Percentiles rank a stretch among this genome's conserved stretches.
These are phyloP conservation scores for Cheilinus undulatus DNA, from an alignment of 2,113 vertebrate species.

Conservation along the genomic window DNA sequence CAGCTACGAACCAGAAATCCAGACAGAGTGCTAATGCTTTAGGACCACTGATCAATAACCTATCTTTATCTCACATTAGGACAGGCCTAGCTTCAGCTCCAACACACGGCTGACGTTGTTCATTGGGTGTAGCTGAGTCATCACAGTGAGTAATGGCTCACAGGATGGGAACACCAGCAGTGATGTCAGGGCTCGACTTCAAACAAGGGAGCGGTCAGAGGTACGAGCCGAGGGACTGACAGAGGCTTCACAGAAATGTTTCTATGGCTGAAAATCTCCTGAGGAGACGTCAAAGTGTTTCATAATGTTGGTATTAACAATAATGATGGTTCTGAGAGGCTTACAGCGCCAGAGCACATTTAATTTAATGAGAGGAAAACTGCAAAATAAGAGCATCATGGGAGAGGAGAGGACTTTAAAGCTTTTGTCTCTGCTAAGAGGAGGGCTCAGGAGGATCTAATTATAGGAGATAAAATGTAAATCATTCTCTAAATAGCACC, in stretches of 20 bases:
- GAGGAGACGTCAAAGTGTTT: conserved; percentile 9
- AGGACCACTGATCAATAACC: conserved; percentile 68
- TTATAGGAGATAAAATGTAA: conserved; percentile 20
- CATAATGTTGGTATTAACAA: background rate
- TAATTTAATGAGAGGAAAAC: conserved; percentile 48
- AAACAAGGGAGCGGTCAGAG: conserved; percentile 22
- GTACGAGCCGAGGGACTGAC: conserved; percentile 13
- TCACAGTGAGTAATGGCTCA: conserved; percentile 70
- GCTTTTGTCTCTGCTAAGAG: conserved; percentile 43
- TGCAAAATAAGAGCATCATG: conserved; percentile 25
- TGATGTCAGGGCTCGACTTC: conserved; percentile 49
- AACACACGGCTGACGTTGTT: conserved; percentile 56
- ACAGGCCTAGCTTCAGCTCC: conserved; percentile 42
- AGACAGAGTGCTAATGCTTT: conserved; percentile 49
- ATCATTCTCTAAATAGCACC: conserved; percentile 4
- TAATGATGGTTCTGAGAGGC: conserved; percentile 4
- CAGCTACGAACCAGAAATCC: conserved; percentile 40
- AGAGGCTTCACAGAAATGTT: background rate
- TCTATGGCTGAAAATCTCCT: background rate
- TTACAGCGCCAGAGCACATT: conserved; percentile 25
- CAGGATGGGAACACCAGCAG: conserved; percentile 49
- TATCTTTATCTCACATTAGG: conserved; percentile 68
- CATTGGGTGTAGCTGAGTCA: conserved; percentile 60
- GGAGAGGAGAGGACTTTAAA: conserved; percentile 38
- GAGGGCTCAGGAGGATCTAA: conserved; percentile 38